phyloP scores from a whole-genome alignment of 2,113 vertebrate genomes.

The Pardalotus punctatus region DNA sequence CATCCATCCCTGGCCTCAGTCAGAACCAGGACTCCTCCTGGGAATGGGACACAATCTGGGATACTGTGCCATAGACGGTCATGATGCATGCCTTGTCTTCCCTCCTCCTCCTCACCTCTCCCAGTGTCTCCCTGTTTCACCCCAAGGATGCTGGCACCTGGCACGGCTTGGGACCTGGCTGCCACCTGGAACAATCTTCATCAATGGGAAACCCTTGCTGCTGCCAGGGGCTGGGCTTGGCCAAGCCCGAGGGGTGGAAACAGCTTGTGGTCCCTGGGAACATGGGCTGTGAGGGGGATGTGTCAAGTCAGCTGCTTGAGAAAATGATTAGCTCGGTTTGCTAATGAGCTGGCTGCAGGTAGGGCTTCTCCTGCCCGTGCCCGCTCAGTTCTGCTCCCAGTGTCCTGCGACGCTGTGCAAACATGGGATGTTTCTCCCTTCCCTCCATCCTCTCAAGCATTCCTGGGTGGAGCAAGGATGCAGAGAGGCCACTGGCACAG shows the following conservation, averaged over 20 bases:
- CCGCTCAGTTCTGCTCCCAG: background rate
- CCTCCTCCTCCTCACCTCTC: background rate
- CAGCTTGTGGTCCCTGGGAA: background rate
- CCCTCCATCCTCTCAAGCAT: background rate
- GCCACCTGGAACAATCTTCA: background rate
- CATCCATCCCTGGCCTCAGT: background rate
- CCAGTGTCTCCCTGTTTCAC: background rate
- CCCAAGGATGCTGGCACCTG: background rate
- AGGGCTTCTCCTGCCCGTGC: background rate
- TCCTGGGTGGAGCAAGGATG: background rate
- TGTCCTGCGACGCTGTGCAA: rapidly evolving
- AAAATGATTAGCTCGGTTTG: background rate
- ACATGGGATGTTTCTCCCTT: background rate
- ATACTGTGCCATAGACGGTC: too few relatives aligned
- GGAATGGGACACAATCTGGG: rapidly evolving
- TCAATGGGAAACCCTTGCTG: background rate
- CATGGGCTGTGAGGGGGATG: rapidly evolving
- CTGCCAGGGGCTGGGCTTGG: background rate
- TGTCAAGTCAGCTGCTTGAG: background rate
- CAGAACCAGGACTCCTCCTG: background rate
- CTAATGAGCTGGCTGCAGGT: background rate
- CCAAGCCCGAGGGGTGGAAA: background rate
- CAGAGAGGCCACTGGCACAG: background rate
- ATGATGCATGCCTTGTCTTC: background rate
- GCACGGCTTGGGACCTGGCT: background rate